These are phyloP conservation scores for Acipenser transmontanus DNA, from an alignment of 2,797 vertebrate species.

Conservation along the genomic window DNA sequence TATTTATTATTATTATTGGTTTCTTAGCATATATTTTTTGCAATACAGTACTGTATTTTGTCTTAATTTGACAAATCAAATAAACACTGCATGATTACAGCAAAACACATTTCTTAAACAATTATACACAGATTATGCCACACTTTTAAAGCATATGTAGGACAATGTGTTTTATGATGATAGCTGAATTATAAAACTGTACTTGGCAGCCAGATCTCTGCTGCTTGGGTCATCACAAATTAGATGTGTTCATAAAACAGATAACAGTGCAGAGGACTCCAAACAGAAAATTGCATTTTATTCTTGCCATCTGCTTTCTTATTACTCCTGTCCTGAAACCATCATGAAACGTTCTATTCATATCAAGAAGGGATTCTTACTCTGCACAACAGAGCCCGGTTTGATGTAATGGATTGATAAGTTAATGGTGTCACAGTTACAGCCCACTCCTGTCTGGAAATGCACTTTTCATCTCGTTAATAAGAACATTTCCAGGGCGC, in stretches of 20 bases:
- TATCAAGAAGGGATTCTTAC: conserved; percentile 71
- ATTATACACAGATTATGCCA: conserved; percentile 50
- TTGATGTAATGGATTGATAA: conserved; percentile 67
- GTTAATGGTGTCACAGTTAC: conserved; percentile 67
- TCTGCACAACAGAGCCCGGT: conserved; percentile 54
- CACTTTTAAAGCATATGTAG: conserved; percentile 51
- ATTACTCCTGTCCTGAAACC: conserved; percentile 65
- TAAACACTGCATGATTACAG: no score
- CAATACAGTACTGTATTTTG: no score
- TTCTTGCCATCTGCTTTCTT: conserved; percentile 70
- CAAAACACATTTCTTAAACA: conserved; percentile 38
- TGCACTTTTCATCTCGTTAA: conserved; percentile 60
- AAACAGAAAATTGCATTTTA: conserved; percentile 74
- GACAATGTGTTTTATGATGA: conserved; percentile 65
- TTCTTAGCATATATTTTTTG: no score
- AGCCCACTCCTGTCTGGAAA: conserved; percentile 55
- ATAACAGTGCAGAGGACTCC: conserved; percentile 70
- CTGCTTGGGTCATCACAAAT: conserved; percentile 64
- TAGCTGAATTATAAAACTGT: conserved; percentile 59
- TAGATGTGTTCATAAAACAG: conserved; percentile 70
- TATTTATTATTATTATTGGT: no score
- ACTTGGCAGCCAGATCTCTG: conserved; percentile 63
- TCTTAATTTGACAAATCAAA: no score
- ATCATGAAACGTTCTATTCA: conserved; percentile 73
- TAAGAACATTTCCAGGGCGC: conserved; percentile 79